phyloP scores from a whole-genome alignment of 2,888 invertebrate genomes.

The Harmothoe impar region DNA sequence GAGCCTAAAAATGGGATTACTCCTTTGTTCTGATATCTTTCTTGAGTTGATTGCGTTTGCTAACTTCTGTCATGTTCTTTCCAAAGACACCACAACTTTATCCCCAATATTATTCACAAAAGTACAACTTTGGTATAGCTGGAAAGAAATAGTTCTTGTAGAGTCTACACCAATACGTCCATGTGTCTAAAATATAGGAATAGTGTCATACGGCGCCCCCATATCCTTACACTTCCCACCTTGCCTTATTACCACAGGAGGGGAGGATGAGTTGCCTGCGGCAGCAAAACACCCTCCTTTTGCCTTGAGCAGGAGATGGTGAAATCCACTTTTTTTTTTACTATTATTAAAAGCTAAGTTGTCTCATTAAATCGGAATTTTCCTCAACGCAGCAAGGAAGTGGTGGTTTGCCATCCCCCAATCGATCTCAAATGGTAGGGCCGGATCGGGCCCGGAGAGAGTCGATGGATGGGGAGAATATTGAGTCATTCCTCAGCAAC shows the following conservation, averaged over 20 bases:
- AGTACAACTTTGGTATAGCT: too few relatives aligned
- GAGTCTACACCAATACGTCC: too few relatives aligned
- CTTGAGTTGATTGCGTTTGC: too few relatives aligned
- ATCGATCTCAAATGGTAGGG: background rate
- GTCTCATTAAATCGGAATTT: slow-evolving; percentile 45
- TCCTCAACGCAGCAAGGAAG: background rate
- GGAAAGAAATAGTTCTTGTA: too few relatives aligned
- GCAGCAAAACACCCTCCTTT: background rate
- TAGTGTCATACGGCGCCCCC: too few relatives aligned
- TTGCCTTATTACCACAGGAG: background rate
- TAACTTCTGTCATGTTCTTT: too few relatives aligned
- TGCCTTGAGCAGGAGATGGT: background rate
- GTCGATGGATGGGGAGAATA: background rate
- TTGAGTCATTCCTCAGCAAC: background rate
- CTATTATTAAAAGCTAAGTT: slow-evolving; percentile 52
- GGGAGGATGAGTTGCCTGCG: background rate
- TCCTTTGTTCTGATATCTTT: too few relatives aligned
- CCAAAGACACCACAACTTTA: too few relatives aligned
- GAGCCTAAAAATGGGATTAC: too few relatives aligned
- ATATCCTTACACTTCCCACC: too few relatives aligned
- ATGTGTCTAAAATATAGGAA: too few relatives aligned
- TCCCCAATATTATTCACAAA: too few relatives aligned
- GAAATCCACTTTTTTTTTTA: background rate
- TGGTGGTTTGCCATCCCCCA: background rate
- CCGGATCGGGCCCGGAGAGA: background rate